Conservation (phyloP, 2,888 invertebrate species). For the Aricia artaxerxes region DNA sequence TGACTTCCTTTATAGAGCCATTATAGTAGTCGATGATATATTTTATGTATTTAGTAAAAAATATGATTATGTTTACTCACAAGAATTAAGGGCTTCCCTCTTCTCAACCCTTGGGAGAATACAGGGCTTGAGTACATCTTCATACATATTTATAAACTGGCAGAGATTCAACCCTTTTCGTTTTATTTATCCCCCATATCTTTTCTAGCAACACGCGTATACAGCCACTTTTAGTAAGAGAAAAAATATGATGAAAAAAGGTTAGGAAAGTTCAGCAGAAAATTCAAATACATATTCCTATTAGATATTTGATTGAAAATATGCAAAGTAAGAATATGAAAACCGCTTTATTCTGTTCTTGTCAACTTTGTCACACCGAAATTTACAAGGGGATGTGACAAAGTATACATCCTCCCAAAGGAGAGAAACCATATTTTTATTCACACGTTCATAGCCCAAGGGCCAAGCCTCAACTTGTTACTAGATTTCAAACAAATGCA, state of each 20-base stretch:
- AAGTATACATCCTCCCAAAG: no score
- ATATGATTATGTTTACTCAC: not conserved
- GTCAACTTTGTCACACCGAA: no score
- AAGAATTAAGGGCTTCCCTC: not conserved
- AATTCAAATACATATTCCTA: no score
- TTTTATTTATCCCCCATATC: not conserved
- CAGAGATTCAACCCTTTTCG: slow-evolving; percentile 3
- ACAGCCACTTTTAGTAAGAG: not conserved
- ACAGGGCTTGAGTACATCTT: not conserved
- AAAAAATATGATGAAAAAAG: not conserved
- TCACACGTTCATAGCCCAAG: no score
- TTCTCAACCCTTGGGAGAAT: not conserved
- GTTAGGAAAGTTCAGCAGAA: not conserved
- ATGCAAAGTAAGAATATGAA: no score
- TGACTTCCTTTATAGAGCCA: not conserved
- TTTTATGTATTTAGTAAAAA: not conserved
- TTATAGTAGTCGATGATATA: not conserved
- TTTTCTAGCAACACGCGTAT: not conserved
- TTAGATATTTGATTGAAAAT: no score
- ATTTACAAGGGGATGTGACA: no score
- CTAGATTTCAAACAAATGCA: no score
- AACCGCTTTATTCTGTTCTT: no score
- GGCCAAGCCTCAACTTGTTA: no score
- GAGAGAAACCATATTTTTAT: no score
- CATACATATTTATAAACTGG: slow-evolving; percentile 6